Conservation (phyloP, 2,113 vertebrate genomes). For the Oreochromis aureus region DNA sequence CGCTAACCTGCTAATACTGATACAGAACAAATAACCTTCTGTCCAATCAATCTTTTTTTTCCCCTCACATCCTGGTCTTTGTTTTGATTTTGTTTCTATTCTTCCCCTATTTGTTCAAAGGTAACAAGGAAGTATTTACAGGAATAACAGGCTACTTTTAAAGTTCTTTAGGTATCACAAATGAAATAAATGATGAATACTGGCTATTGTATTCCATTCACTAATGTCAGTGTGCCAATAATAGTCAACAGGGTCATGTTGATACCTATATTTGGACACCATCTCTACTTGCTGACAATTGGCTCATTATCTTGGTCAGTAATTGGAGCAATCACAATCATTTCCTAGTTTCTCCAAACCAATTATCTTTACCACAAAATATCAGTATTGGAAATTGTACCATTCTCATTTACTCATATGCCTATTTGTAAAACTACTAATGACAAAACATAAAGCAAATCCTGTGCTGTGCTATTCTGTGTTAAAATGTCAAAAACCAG, state of each 20-base stretch:
- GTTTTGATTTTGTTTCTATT: not conserved
- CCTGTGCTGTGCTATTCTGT: not conserved
- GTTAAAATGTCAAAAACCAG: not conserved
- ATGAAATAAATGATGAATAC: not conserved
- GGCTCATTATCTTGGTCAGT: not conserved
- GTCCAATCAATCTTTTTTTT: accelerated
- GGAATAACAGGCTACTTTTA: not conserved
- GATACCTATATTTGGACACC: not conserved
- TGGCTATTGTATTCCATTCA: not conserved
- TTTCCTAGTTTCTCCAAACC: not conserved
- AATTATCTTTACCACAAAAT: not conserved
- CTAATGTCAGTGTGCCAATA: not conserved
- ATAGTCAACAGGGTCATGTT: accelerated
- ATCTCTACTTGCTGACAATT: not conserved
- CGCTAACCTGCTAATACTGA: not conserved
- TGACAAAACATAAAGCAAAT: not conserved
- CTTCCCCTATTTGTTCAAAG: not conserved
- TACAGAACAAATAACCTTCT: accelerated
- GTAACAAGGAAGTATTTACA: not conserved
- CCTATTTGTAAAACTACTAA: not conserved
- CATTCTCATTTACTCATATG: not conserved
- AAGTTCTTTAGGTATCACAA: not conserved
- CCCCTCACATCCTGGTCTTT: not conserved
- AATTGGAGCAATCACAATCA: not conserved
- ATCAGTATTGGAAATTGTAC: not conserved